These are phyloP conservation scores for Serripes groenlandicus DNA, from an alignment of 2,888 invertebrate species.

Conservation along the genomic window DNA sequence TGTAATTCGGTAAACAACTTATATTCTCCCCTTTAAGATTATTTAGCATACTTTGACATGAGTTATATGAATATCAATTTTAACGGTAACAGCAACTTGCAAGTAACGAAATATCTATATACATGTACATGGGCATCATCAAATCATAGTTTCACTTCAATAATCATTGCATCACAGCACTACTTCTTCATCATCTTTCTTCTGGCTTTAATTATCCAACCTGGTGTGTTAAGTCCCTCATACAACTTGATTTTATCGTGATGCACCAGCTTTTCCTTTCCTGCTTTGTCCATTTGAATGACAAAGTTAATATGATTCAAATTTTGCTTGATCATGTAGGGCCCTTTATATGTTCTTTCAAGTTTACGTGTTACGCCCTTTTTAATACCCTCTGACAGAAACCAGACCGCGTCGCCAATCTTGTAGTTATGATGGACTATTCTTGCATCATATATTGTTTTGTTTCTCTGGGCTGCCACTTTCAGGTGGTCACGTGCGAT, in stretches of 20 bases:
- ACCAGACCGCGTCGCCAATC: conserved; percentile 42
- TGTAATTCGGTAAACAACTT: too few relatives aligned
- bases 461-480: conserved; percentile 19
- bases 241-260: conserved; percentile 43
- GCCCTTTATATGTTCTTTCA: conserved; percentile 35
- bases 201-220: not conserved
- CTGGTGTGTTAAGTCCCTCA: not conserved
- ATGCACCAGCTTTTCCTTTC: conserved; percentile 20
- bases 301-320: conserved; percentile 21
- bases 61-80: too few relatives aligned
- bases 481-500: conserved; percentile 27
- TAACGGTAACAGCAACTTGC: too few relatives aligned
- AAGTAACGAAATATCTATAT: too few relatives aligned
- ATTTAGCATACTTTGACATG: too few relatives aligned
- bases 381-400: conserved; percentile 24
- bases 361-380: conserved; percentile 38
- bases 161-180: too few relatives aligned
- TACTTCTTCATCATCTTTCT: too few relatives aligned
- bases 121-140: too few relatives aligned
- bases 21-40: too few relatives aligned
- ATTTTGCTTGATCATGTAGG: conserved; percentile 33
- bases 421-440: conserved; percentile 22
- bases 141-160: too few relatives aligned
- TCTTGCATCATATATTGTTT: conserved; percentile 46
- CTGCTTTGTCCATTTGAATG: conserved; percentile 18